Base-by-base conservation (phyloP, 2,113 vertebrate genomes). In the Mastomys coucha region DNA sequence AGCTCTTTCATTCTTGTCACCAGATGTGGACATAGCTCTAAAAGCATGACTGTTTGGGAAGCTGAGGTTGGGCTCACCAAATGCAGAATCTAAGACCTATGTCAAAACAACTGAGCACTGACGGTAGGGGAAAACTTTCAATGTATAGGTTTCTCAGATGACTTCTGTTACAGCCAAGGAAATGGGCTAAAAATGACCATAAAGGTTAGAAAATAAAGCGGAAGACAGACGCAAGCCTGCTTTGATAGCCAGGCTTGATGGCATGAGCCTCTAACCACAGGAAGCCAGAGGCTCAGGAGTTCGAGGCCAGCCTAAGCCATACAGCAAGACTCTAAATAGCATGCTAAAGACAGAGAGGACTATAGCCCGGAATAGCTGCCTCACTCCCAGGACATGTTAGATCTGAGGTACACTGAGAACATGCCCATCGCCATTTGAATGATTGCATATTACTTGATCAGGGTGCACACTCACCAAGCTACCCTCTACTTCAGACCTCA, bases 131-230 rank as follows among this genome's bases (percentile, higher is more conserved):
- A 67, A 42, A 63, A 28, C 36, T 73, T 82, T 39, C 31, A 72
- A 39, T 82, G 65, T 56, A 39, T 65, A 36, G 36, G 26, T 31
- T 22, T 56, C n/a, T 33, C 20, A 45, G n/a, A 45, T 1, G 13
- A 39, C 53, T 58, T 78, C 45, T 28, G 63, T 88, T 80, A 88
- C 1, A 94, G 20, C 31, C 33, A 53, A 3, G 4, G 17, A 82
- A 76, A 36, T 36, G 19, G 51, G 76, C 33, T 72, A 63, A 87
- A 87, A 53, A 72, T 10, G 36, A 13, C 28, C 7, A 82, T 6
- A 86, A 93, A 78, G 7, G 53, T 72, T 65, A 82, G 58, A 77
- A 97, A 89, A 80, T 11, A 22, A 87, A 78, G 28, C 65, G 9
- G 26, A 60, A 88, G 16, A 26, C 70, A 85, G n/a, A 65, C 58